phyloP scores from a whole-genome alignment of 1,140 invertebrate genomes.

The Grapholita molesta region DNA sequence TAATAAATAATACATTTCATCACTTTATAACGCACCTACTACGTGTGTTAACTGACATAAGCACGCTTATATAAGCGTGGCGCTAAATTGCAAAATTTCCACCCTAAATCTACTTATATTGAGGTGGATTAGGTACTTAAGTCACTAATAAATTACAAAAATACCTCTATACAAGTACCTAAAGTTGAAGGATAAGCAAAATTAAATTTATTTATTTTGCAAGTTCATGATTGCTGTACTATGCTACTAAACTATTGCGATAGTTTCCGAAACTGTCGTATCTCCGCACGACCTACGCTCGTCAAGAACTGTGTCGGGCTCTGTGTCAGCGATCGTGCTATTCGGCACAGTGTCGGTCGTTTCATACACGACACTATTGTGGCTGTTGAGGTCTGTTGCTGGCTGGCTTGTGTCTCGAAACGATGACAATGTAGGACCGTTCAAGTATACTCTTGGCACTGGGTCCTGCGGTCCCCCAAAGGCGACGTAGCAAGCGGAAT shows the following conservation, averaged over 20 bases:
- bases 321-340: background rate
- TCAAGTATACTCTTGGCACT: constrained; percentile 37
- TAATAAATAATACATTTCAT: too few species aligned
- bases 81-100: background rate
- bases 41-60: background rate
- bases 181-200: background rate
- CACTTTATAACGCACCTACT: too few species aligned
- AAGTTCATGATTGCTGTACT: background rate
- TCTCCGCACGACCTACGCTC: background rate
- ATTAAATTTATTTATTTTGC: background rate
- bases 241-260: background rate
- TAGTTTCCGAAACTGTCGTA: background rate
- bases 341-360: background rate
- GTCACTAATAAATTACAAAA: background rate
- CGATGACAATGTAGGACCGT: constrained; percentile 27
- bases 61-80: too few species aligned
- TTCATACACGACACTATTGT: background rate
- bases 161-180: background rate
- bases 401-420: constrained; percentile 18
- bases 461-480: constrained; percentile 43
- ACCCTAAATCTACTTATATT: background rate
- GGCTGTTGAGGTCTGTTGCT: background rate
- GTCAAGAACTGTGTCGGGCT: background rate
- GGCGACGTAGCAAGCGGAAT: constrained; percentile 53
- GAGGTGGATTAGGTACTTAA: background rate